A percentile compares a stretch with the other conserved stretches of the same genome.
Conservation (phyloP, 2,888 invertebrate species). For the Agrotis puta region DNA sequence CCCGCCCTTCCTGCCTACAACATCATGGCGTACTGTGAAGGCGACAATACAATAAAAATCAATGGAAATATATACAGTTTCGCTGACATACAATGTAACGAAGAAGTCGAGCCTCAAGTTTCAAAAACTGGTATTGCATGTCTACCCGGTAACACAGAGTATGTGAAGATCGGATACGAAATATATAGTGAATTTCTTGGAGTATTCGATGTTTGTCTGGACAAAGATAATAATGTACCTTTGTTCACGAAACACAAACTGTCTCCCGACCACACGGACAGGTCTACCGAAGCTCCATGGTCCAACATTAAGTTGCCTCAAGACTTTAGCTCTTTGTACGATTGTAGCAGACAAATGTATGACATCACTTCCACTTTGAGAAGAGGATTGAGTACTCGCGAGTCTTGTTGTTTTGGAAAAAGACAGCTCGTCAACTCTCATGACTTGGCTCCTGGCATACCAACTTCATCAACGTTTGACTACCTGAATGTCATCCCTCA, state of each 20-base stretch:
- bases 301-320: constrained; percentile 57
- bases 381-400: constrained; percentile 57
- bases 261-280: constrained; percentile 56
- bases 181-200: constrained; percentile 49
- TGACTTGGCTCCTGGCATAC: constrained; percentile 74
- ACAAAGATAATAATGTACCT: constrained; percentile 66
- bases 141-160: constrained; percentile 62
- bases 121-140: constrained; percentile 63
- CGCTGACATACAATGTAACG: constrained; percentile 72
- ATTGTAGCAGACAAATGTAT: constrained; percentile 67
- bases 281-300: constrained; percentile 61
- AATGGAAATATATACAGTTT: constrained; percentile 62
- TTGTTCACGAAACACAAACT: constrained; percentile 69
- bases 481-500: constrained; percentile 78
- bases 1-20: constrained; percentile 49
- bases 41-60: constrained; percentile 64
- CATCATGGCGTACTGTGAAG: constrained; percentile 68
- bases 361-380: constrained; percentile 57
- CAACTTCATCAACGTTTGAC: constrained; percentile 71
- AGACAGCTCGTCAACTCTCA: constrained; percentile 75
- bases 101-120: constrained; percentile 60
- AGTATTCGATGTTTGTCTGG: constrained; percentile 75
- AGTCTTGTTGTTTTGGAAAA: constrained; percentile 74
- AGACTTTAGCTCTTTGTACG: constrained; percentile 70
- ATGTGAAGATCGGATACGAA: constrained; percentile 69